Evolutionary conservation across 1,140 invertebrate genomes (phyloP).

Genomic region (Eriosoma lanigerum): DNA sequence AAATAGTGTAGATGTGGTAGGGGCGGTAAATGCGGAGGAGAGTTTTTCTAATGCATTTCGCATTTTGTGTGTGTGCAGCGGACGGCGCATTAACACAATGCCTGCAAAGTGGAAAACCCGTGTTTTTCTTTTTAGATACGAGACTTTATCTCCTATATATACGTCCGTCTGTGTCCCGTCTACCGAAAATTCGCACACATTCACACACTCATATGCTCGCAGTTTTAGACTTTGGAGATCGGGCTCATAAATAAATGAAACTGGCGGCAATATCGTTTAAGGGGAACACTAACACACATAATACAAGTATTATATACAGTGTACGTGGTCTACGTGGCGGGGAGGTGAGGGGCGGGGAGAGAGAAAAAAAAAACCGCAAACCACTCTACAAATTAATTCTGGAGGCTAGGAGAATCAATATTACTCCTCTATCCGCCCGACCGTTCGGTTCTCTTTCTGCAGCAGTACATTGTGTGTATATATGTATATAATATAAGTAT

Average conservation of each 20-base stretch:
- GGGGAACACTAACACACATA: too few relatives aligned
- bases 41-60: constrained; percentile 47
- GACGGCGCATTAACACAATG: constrained; percentile 49
- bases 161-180: background rate
- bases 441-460: background rate
- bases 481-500: too few relatives aligned
- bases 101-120: constrained; percentile 31
- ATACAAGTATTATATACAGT: too few relatives aligned
- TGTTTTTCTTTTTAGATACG: constrained; percentile 46
- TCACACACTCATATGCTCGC: background rate
- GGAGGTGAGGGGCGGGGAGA: background rate
- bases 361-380: constrained; percentile 38
- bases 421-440: too few relatives aligned
- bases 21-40: background rate
- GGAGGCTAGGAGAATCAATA: constrained; percentile 48
- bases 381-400: constrained; percentile 52
- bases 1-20: background rate
- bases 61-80: constrained; percentile 34
- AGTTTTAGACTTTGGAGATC: constrained; percentile 35
- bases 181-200: background rate
- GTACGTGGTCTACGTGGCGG: too few relatives aligned
- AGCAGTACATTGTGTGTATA: too few relatives aligned
- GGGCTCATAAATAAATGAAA: constrained; percentile 50
- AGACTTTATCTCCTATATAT: constrained; percentile 13
- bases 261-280: constrained; percentile 43